A percentile compares a stretch with the other conserved stretches of the same genome.
Evolutionary conservation across 1,140 invertebrate species (phyloP).

Genomic region (Diabrotica virgifera): DNA sequence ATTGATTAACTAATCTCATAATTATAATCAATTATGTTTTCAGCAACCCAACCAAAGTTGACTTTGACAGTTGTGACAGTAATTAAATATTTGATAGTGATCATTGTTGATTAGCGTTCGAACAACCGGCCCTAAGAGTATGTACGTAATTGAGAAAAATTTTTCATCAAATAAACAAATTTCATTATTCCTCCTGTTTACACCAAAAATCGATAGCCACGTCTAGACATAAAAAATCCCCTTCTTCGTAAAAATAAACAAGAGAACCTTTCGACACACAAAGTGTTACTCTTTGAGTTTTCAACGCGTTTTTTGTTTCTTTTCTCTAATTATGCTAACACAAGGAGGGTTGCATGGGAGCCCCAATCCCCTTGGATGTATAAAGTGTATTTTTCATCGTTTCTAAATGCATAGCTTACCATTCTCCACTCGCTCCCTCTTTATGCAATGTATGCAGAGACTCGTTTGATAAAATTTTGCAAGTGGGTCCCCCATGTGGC

Average conservation of each 20-base stretch:
- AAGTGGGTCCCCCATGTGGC: slow-evolving; percentile 24
- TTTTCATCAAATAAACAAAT: too few species aligned
- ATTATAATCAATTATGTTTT: too few species aligned
- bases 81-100: too few species aligned
- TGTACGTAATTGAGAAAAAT: too few species aligned
- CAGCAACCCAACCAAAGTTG: too few species aligned
- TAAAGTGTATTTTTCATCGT: slow-evolving; percentile 11
- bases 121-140: too few species aligned
- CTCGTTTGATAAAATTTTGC: neutral
- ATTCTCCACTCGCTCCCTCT: neutral
- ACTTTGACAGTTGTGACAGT: too few species aligned
- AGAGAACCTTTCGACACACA: slow-evolving; percentile 11
- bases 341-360: neutral
- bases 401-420: slow-evolving; percentile 1
- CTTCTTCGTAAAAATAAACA: neutral
- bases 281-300: slow-evolving; percentile 1
- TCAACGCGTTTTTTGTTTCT: neutral
- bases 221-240: neutral
- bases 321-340: slow-evolving; percentile 7
- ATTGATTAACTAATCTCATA: too few species aligned
- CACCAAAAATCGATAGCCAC: neutral
- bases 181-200: too few species aligned
- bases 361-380: neutral
- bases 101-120: too few species aligned
- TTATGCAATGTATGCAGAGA: slow-evolving; percentile 5